Base-by-base conservation (phyloP, 2,113 vertebrate species). In the Mesoclemmys tuberculata region DNA sequence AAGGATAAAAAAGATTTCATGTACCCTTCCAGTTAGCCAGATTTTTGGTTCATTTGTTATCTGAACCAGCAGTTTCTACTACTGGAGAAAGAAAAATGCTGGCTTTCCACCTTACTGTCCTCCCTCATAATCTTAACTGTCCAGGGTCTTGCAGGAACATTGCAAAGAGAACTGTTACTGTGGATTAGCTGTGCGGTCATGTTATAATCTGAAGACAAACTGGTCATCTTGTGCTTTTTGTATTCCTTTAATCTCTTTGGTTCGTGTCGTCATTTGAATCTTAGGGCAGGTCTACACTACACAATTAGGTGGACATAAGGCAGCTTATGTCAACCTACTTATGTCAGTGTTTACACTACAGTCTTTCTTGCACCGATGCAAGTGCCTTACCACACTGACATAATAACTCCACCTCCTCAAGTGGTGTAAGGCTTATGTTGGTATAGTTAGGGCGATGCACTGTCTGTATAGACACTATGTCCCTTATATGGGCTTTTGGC, bases 11-110 rank as follows among this genome's bases (percentile, higher is more conserved):
- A 93, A 85, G 18, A 75, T 83, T 71, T n/a, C 58, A 58, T 12
- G 38, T 19, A 77, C 2, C 11, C 96, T 88, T 95, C 90, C 55
- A 74, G 29, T 81, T 68, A 68, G 29, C 8, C 46, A 54, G 35
- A 64, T 21, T 89, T 79, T 55, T 48, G 86, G 74, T 12, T 92
- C n/a, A n/a, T 55, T 92, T 24, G 44, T 84, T 80, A 18, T 18
- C 54, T 79, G 89, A 93, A 93, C 80, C 38, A 61, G 35, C 14
- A 87, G 18, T 87, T 90, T 88, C 84, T 94, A 46, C 48, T 90
- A 71, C 84, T 94, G 61, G 27, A 41, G 38, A 84, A 79, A 0
- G 1, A 58, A 87, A 94, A 81, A 89, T 52, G 18, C 13, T 55
- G 29, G n/a, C 44, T 56, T 87, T 86, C 90, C 56, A 22, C 31